Evolutionary conservation across 1,140 invertebrate species (phyloP).

Genomic region (Heliconius himera): DNA sequence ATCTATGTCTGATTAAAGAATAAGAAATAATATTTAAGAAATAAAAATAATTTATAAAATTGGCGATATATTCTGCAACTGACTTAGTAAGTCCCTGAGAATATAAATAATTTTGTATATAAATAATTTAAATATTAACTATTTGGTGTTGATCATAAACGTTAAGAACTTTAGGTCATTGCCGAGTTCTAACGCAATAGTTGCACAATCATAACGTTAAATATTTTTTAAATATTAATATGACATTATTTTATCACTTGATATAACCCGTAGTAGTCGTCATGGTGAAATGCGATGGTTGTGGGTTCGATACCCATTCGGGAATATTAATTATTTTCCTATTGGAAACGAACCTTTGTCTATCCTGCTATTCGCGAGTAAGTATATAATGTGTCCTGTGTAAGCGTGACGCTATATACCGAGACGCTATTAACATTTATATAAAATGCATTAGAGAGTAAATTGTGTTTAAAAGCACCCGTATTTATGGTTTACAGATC

Average conservation of each 20-base stretch:
- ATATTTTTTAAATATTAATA: neutral
- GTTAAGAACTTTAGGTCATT: constrained; percentile 42
- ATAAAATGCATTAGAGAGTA: neutral
- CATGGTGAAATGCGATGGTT: neutral
- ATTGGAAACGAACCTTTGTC: too few species aligned
- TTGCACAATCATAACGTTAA: constrained; percentile 40
- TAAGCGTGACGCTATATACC: neutral
- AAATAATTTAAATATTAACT: constrained; percentile 26
- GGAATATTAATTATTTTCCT: too few species aligned
- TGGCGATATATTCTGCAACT: neutral
- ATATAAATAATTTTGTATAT: neutral
- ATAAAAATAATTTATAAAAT: too few species aligned
- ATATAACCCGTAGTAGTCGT: neutral
- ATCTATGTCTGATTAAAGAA: neutral
- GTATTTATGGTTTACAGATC: too few species aligned
- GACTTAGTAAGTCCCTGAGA: constrained; percentile 16
- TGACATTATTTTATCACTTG: neutral
- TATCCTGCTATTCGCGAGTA: too few species aligned
- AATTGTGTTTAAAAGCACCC: too few species aligned
- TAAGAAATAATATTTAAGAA: too few species aligned
- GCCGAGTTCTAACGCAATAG: constrained; percentile 42
- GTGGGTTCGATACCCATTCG: neutral
- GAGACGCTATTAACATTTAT: neutral
- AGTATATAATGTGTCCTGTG: too few species aligned
- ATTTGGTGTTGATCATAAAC: constrained; percentile 16